Percentiles rank a stretch among this genome's conserved stretches.
Evolutionary conservation across 2,113 vertebrate species (phyloP).

Genomic region (Terrapene triunguis): DNA sequence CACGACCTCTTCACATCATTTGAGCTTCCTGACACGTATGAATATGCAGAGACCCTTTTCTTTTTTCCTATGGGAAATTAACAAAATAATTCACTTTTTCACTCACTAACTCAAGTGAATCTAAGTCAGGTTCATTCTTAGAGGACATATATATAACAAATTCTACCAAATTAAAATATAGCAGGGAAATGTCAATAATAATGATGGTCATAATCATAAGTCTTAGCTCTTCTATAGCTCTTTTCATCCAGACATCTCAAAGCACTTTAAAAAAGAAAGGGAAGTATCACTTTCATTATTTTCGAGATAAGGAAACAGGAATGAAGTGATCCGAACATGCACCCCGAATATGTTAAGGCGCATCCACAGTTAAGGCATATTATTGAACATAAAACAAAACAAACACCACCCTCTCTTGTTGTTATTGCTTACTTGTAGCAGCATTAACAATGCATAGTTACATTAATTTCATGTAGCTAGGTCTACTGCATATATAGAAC

Average conservation of each 20-base stretch:
- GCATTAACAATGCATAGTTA: neutral
- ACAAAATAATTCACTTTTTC: slow-evolving; percentile 62
- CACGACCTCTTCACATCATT: neutral
- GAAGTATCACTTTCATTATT: neutral
- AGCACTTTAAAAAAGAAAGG: neutral
- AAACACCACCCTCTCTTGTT: neutral
- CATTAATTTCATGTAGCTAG: neutral
- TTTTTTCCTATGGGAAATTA: slow-evolving; percentile 62
- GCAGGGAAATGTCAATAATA: slow-evolving; percentile 4
- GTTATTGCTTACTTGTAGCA: neutral
- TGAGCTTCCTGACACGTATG: neutral
- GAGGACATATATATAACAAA: slow-evolving; percentile 27
- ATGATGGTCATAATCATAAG: neutral
- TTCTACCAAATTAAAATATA: slow-evolving; percentile 41
- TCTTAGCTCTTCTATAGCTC: neutral
- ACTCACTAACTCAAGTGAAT: slow-evolving; percentile 34
- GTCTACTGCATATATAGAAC: neutral
- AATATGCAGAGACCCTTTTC: slow-evolving; percentile 29
- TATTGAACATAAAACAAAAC: neutral
- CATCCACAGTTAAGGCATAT: neutral
- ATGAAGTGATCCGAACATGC: neutral
- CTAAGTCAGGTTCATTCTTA: slow-evolving; percentile 39
- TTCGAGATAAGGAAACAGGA: neutral
- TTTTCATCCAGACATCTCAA: neutral
- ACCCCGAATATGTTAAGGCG: neutral